A percentile compares a stretch with the other conserved stretches of the same genome.
phyloP scores from a whole-genome alignment of 2,888 invertebrate genomes.

The Busseola fusca region DNA sequence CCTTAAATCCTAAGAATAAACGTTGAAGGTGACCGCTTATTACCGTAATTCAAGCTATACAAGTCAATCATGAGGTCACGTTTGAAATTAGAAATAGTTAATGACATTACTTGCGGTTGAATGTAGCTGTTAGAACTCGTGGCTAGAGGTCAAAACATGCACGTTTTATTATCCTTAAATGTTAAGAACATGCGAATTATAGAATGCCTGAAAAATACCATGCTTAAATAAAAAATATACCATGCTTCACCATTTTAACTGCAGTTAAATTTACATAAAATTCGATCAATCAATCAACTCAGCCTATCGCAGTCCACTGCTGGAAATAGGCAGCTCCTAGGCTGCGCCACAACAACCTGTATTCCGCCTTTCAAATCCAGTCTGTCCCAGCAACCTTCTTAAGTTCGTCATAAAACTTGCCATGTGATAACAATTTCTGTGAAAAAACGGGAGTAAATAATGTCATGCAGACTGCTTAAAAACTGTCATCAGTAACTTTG shows the following conservation, averaged over 20 bases:
- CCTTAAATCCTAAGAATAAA: slow-evolving; percentile 29
- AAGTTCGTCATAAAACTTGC: neutral
- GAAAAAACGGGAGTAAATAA: neutral
- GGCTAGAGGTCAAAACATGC: slow-evolving; percentile 22
- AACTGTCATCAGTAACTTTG: neutral
- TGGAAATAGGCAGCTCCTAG: neutral
- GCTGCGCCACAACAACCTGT: neutral
- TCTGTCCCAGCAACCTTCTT: neutral
- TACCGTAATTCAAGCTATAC: slow-evolving; percentile 17
- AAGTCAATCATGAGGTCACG: slow-evolving; percentile 32
- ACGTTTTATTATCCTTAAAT: neutral
- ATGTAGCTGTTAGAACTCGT: slow-evolving; percentile 6
- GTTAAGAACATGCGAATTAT: neutral
- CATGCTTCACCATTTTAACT: neutral
- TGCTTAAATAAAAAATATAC: neutral
- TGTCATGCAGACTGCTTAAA: neutral
- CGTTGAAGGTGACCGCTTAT: slow-evolving; percentile 12
- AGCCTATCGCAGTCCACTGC: neutral
- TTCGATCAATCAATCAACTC: neutral
- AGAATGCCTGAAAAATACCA: neutral
- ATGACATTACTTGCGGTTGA: slow-evolving; percentile 21
- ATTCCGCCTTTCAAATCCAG: neutral
- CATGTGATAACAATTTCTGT: neutral
- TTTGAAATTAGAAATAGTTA: slow-evolving; percentile 31
- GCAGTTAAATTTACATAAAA: neutral